Conservation (phyloP, 2,113 vertebrate genomes). For the Melanerpes aurifrons region DNA sequence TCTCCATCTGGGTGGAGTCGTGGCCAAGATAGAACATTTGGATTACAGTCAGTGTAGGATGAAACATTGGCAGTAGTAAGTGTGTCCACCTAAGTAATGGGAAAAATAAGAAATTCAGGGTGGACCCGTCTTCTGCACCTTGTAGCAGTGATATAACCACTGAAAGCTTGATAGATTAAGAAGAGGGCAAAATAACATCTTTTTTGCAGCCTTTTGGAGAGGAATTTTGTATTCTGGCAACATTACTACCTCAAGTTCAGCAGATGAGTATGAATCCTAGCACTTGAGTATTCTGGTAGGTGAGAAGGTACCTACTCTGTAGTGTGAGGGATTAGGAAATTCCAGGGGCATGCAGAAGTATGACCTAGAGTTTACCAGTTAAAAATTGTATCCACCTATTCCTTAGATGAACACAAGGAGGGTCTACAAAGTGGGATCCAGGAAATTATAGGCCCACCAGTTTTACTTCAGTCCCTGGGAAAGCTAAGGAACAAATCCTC, state of each 20-base stretch:
- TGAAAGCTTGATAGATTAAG: not conserved
- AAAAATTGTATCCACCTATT: not conserved
- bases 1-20: not conserved
- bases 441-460: too few relatives aligned
- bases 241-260: not conserved
- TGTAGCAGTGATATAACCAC: not conserved
- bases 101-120: not conserved
- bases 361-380: not conserved
- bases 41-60: not conserved
- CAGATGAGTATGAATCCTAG: not conserved
- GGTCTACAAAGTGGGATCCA: not conserved
- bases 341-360: not conserved
- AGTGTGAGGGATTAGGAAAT: not conserved
- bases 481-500: not conserved
- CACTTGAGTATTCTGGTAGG: not conserved
- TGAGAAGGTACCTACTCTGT: not conserved
- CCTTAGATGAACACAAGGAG: not conserved
- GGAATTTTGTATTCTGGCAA: not conserved
- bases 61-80: not conserved
- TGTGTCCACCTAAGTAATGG: not conserved
- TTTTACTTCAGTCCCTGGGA: too few relatives aligned
- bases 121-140: not conserved
- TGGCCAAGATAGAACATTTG: not conserved
- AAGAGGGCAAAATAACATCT: not conserved
- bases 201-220: not conserved